phyloP scores from a whole-genome alignment of 2,888 invertebrate species.

The Odontocerum albicorne region DNA sequence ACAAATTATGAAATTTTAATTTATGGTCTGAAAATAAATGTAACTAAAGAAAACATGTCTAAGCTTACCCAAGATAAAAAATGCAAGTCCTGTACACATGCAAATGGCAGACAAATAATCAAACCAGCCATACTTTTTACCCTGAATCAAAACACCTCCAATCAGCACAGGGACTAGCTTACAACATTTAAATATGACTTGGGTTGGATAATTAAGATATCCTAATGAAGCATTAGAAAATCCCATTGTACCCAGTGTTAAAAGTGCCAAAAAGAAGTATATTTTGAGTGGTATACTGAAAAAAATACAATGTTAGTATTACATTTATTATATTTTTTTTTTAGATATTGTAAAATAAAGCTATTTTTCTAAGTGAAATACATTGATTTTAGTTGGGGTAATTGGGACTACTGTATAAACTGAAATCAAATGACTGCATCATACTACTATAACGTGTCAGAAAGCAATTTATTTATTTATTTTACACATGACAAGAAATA shows the following conservation, averaged over 20 bases:
- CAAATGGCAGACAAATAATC: conserved; percentile 82
- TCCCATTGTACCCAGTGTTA: conserved; percentile 95
- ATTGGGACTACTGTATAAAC: too few relatives aligned
- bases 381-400: too few relatives aligned
- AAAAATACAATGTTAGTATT: conserved; percentile 16
- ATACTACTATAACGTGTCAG: too few relatives aligned
- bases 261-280: conserved; percentile 78
- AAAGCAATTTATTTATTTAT: too few relatives aligned
- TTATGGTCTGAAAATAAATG: background rate
- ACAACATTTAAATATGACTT: conserved; percentile 97
- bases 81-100: conserved; percentile 87
- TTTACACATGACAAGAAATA: too few relatives aligned
- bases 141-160: conserved; percentile 90
- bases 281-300: conserved; percentile 80
- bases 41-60: too few relatives aligned
- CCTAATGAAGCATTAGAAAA: conserved; percentile 92
- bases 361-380: too few relatives aligned
- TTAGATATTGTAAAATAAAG: too few relatives aligned
- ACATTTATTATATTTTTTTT: too few relatives aligned
- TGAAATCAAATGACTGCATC: too few relatives aligned
- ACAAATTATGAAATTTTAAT: background rate
- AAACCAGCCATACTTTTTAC: conserved; percentile 79
- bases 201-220: conserved; percentile 95
- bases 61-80: conserved; percentile 87
- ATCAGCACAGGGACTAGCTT: conserved; percentile 94